Conservation (phyloP, 2,113 vertebrate species). For the Thryonomys swinderianus region DNA sequence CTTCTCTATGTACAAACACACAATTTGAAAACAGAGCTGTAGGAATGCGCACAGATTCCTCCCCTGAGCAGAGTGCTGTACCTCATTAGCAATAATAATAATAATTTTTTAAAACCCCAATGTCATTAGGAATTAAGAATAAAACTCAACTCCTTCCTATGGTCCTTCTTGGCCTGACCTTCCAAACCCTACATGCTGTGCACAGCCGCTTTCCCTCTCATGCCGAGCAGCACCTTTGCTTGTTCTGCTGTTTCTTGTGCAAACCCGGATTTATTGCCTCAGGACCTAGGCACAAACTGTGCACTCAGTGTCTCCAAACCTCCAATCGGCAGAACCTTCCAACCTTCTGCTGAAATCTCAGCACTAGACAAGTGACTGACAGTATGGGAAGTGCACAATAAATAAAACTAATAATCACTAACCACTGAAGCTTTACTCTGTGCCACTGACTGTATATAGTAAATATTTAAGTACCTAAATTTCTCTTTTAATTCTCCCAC, state of each 20-base stretch:
- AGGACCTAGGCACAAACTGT: background rate
- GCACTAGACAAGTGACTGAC: background rate
- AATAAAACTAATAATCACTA: constrained; percentile 18
- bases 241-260: background rate
- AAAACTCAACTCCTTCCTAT: background rate
- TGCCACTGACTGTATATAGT: background rate
- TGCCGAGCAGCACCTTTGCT: background rate
- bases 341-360: background rate
- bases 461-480: background rate
- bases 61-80: too few species aligned
- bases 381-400: background rate
- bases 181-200: background rate
- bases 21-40: background rate
- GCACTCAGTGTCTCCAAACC: background rate
- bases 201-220: background rate
- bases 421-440: background rate
- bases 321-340: background rate
- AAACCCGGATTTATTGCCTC: background rate
- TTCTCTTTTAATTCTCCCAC: constrained; percentile 10
- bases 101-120: background rate
- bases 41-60: background rate
- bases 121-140: constrained; percentile 34
- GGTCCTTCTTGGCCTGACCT: background rate
- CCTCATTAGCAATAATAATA: background rate
- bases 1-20: background rate